phyloP scores from a whole-genome alignment of 2,888 invertebrate species.

The Luperina nickerlii region DNA sequence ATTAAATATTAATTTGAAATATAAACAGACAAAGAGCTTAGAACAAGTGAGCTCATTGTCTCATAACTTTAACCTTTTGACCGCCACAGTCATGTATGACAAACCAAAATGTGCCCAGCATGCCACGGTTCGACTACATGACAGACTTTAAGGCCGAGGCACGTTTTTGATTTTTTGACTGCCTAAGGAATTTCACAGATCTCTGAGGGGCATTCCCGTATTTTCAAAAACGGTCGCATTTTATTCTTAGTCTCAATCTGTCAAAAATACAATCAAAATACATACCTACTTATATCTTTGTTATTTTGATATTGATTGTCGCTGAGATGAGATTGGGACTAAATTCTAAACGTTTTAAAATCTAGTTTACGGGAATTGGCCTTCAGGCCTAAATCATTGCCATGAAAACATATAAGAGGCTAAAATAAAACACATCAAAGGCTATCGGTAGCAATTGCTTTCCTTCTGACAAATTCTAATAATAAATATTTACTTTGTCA shows the following conservation, averaged over 20 bases:
- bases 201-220: not conserved
- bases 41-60: not conserved
- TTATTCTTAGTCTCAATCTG: not conserved
- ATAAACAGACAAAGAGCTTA: not conserved
- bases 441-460: not conserved
- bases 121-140: too few relatives aligned
- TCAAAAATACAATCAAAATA: not conserved
- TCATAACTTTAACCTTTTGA: too few relatives aligned
- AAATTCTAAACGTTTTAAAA: not conserved
- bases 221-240: not conserved
- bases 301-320: not conserved
- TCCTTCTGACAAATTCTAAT: not conserved
- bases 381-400: not conserved
- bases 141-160: too few relatives aligned
- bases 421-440: too few relatives aligned
- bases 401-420: too few relatives aligned
- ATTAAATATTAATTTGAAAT: not conserved
- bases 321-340: not conserved
- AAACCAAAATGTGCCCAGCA: too few relatives aligned
- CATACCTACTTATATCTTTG: not conserved
- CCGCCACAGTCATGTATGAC: too few relatives aligned
- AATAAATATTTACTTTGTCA: not conserved
- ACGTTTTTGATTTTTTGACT: not conserved
- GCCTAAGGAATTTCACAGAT: not conserved
- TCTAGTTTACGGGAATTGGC: too few relatives aligned